These are phyloP conservation scores for Saccostrea echinata DNA, from an alignment of 1,140 invertebrate species.

Conservation along the genomic window DNA sequence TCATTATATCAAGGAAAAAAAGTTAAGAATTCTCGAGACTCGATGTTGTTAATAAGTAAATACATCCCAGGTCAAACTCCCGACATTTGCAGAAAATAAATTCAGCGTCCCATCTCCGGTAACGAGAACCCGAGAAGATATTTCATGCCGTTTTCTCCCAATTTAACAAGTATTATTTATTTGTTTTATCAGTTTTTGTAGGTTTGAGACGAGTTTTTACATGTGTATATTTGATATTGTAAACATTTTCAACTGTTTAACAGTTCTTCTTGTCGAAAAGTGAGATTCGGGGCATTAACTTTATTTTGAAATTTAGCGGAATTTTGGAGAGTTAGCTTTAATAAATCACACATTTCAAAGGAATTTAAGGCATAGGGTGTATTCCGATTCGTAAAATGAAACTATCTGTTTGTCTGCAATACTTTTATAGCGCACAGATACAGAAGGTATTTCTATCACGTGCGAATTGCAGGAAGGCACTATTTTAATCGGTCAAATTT, in stretches of 20 bases:
- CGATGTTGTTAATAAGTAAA: conserved; percentile 2
- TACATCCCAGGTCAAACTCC: neutral
- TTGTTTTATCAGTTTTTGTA: conserved; percentile 22
- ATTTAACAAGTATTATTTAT: conserved; percentile 14
- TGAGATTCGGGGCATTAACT: conserved; percentile 31
- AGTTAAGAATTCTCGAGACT: neutral
- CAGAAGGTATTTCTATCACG: too few relatives aligned
- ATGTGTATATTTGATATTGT: conserved; percentile 26
- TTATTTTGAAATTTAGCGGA: neutral
- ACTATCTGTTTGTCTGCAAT: neutral
- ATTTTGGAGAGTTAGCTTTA: neutral
- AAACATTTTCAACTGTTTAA: conserved; percentile 26
- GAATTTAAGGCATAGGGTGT: neutral
- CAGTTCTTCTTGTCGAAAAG: conserved; percentile 5
- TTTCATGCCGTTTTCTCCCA: conserved; percentile 30
- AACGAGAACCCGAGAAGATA: conserved; percentile 28
- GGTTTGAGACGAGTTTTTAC: conserved; percentile 24
- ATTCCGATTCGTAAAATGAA: conserved; percentile 31
- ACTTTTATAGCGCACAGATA: neutral
- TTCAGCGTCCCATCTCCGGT: neutral
- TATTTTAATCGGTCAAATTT: too few relatives aligned
- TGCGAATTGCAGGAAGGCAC: too few relatives aligned
- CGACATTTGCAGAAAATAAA: conserved; percentile 7
- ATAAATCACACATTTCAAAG: conserved; percentile 29
- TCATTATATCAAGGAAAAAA: conserved; percentile 19